Percentiles rank a stretch among this genome's conserved stretches.
phyloP scores from a whole-genome alignment of 2,888 invertebrate genomes.

The Calliphora vomitoria region DNA sequence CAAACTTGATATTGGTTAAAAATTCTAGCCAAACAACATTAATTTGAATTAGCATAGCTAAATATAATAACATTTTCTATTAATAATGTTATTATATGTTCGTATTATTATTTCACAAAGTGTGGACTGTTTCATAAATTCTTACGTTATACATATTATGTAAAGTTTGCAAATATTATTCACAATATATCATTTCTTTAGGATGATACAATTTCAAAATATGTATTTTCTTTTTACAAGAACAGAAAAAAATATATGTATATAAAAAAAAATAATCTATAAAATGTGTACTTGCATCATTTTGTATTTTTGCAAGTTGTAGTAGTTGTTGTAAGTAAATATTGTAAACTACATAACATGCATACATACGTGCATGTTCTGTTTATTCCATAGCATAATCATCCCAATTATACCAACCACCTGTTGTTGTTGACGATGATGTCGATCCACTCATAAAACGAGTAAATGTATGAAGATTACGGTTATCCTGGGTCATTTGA shows the following conservation, averaged over 20 bases:
- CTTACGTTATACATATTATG: neutral
- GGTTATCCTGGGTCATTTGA: constrained; percentile 29
- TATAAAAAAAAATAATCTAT: neutral
- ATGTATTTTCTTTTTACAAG: neutral
- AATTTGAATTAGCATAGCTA: too few relatives aligned
- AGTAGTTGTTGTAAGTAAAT: neutral
- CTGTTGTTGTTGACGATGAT: constrained; percentile 32
- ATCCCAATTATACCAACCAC: constrained; percentile 73
- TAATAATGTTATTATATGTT: neutral
- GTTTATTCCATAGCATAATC: constrained; percentile 76
- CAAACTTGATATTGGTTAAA: too few relatives aligned
- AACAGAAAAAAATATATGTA: neutral
- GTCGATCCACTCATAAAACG: constrained; percentile 59
- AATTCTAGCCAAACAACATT: too few relatives aligned
- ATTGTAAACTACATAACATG: neutral
- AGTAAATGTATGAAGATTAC: constrained; percentile 32
- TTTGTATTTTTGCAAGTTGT: neutral
- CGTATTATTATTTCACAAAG: constrained; percentile 6
- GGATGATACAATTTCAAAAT: constrained; percentile 5
- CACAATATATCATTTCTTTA: neutral
- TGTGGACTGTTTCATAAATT: neutral
- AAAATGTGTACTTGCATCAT: neutral
- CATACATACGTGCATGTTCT: neutral
- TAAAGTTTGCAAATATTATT: constrained; percentile 35
- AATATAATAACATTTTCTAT: too few relatives aligned